These are phyloP conservation scores for Brachionus koreanus DNA, from an alignment of 1,140 invertebrate species.

Conservation along the genomic window DNA sequence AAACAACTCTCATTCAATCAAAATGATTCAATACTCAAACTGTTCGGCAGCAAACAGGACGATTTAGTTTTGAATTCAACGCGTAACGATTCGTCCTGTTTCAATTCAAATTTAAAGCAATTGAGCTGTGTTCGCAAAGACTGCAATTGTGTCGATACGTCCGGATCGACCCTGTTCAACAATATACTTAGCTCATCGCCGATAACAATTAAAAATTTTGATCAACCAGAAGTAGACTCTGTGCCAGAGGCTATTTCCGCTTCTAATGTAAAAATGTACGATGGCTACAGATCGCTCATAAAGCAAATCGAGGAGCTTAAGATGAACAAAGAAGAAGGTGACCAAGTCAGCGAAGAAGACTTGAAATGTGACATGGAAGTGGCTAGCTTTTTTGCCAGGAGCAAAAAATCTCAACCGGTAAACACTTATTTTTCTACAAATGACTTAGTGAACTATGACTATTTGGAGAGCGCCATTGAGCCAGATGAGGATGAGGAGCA, in stretches of 20 bases:
- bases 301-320: background rate
- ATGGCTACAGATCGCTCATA: background rate
- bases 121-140: background rate
- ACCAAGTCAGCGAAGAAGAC: background rate
- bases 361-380: slow-evolving; percentile 25
- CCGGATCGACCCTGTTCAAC: background rate
- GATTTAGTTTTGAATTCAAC: background rate
- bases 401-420: background rate
- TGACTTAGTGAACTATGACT: slow-evolving; percentile 12
- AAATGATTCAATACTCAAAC: background rate
- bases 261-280: slow-evolving; percentile 4
- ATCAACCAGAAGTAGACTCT: background rate
- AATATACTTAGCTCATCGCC: slow-evolving; percentile 7
- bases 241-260: background rate
- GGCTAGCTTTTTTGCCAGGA: slow-evolving; percentile 40
- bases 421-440: background rate
- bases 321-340: background rate
- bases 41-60: background rate
- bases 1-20: background rate
- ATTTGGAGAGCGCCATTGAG: background rate
- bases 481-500: background rate
- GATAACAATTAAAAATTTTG: background rate
- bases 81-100: background rate
- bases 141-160: background rate
- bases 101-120: background rate